Evolutionary conservation across 2,888 invertebrate species (phyloP).

Genomic region (Seladonia tumulorum): DNA sequence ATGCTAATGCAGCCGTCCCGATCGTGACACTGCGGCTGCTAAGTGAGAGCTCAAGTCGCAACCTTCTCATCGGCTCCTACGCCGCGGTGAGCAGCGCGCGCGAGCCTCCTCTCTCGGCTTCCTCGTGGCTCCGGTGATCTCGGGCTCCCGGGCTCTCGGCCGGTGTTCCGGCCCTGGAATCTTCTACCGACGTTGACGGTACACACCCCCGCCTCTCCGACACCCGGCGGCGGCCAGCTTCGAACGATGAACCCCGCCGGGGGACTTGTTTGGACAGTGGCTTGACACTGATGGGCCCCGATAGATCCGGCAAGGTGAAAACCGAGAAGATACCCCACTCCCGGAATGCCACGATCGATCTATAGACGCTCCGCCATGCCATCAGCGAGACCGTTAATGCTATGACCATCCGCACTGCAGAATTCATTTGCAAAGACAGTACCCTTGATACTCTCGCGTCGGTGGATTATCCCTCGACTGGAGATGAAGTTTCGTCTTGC

Average conservation of each 20-base stretch:
- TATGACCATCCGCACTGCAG: background rate
- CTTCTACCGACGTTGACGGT: conserved; percentile 24
- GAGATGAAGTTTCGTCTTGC: background rate
- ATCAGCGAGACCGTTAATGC: background rate
- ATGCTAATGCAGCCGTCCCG: conserved; percentile 83
- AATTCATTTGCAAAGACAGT: background rate
- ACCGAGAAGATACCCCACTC: background rate
- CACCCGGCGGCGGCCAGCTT: no score
- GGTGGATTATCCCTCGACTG: background rate
- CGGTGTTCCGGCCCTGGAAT: conserved; percentile 14
- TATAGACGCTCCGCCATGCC: background rate
- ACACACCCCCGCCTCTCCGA: background rate
- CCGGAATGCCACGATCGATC: background rate
- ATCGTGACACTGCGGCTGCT: conserved; percentile 83
- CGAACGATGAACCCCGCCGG: background rate
- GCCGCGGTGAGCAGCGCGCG: conserved; percentile 35
- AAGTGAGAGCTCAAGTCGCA: conserved; percentile 84
- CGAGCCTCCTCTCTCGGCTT: background rate
- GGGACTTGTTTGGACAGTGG: background rate
- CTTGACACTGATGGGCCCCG: conserved; percentile 19
- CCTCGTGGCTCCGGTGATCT: conserved; percentile 14
- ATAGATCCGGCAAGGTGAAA: background rate
- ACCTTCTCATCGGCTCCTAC: conserved; percentile 73
- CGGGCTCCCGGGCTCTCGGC: conserved; percentile 23
- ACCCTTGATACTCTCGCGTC: background rate